phyloP scores from a whole-genome alignment of 2,888 invertebrate species.

The Dorcus parallelipipedus region DNA sequence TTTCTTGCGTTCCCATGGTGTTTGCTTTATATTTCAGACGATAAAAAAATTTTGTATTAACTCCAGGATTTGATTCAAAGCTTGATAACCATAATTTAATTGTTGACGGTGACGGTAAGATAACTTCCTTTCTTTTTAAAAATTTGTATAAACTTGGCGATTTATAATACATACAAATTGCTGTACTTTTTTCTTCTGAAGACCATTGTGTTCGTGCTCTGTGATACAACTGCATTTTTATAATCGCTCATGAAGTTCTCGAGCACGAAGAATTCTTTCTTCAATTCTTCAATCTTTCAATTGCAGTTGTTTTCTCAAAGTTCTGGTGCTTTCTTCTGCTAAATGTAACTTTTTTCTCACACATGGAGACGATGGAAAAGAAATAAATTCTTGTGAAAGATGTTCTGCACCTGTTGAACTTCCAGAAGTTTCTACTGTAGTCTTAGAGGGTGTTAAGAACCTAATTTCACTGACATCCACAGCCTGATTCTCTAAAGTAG shows the following conservation, averaged over 20 bases:
- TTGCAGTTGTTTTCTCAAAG: neutral
- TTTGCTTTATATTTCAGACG: conserved; percentile 4
- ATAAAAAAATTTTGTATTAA: neutral
- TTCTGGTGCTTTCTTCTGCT: neutral
- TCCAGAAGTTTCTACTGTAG: neutral
- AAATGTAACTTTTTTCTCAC: neutral
- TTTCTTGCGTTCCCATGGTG: neutral
- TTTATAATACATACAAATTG: conserved; percentile 8
- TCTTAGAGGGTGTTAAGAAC: neutral
- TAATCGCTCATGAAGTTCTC: conserved; percentile 1
- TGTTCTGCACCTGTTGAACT: neutral
- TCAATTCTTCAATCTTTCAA: neutral
- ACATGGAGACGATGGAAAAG: neutral
- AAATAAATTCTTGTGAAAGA: neutral
- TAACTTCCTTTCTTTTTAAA: neutral
- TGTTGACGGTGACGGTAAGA: conserved; percentile 5
- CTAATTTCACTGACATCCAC: neutral
- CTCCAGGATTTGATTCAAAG: neutral
- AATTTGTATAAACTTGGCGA: conserved; percentile 5
- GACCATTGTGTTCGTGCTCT: neutral
- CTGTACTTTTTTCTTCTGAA: conserved; percentile 3
- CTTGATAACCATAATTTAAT: conserved; percentile 5
- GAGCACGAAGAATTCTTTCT: neutral
- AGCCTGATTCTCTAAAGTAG: neutral
- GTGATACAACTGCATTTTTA: conserved; percentile 6